Percentiles rank a stretch among this genome's conserved stretches.
Evolutionary conservation across 1,140 invertebrate genomes (phyloP).

Genomic region (Mycetomoellerius zeteki): DNA sequence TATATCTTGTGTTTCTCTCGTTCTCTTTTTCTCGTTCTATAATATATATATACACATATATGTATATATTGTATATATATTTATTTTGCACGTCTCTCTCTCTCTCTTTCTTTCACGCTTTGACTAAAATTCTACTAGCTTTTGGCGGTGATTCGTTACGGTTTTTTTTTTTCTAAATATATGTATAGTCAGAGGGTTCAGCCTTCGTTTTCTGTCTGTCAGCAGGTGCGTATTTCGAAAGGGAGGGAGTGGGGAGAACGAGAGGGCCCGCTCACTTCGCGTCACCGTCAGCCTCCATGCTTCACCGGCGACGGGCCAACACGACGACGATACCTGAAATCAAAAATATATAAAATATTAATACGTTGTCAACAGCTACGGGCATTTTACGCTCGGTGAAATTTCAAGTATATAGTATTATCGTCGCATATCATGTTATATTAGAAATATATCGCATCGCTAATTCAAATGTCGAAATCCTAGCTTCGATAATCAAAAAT

Average conservation of each 20-base stretch:
- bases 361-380: not conserved
- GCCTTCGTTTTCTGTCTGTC: slow-evolving; percentile 51
- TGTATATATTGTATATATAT: slow-evolving; percentile 39
- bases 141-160: slow-evolving; percentile 70
- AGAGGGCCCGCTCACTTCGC: slow-evolving; percentile 44
- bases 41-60: slow-evolving; percentile 36
- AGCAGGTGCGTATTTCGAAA: slow-evolving; percentile 54
- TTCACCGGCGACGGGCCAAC: slow-evolving; percentile 10
- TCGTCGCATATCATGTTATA: not conserved
- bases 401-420: not conserved
- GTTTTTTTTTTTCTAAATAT: slow-evolving; percentile 53
- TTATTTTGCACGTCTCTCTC: slow-evolving; percentile 27
- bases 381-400: not conserved
- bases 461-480: not conserved
- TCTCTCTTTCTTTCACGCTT: slow-evolving; percentile 27
- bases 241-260: slow-evolving; percentile 1
- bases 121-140: slow-evolving; percentile 62
- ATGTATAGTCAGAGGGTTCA: slow-evolving; percentile 54
- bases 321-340: slow-evolving; percentile 42
- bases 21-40: slow-evolving; percentile 29
- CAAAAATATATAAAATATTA: slow-evolving; percentile 35
- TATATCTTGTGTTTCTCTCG: slow-evolving; percentile 30
- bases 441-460: not conserved
- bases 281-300: slow-evolving; percentile 53
- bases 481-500: not conserved